Percentiles rank a stretch among this genome's conserved stretches.
Evolutionary conservation across 2,888 invertebrate genomes (phyloP).

Genomic region (Aricia artaxerxes): DNA sequence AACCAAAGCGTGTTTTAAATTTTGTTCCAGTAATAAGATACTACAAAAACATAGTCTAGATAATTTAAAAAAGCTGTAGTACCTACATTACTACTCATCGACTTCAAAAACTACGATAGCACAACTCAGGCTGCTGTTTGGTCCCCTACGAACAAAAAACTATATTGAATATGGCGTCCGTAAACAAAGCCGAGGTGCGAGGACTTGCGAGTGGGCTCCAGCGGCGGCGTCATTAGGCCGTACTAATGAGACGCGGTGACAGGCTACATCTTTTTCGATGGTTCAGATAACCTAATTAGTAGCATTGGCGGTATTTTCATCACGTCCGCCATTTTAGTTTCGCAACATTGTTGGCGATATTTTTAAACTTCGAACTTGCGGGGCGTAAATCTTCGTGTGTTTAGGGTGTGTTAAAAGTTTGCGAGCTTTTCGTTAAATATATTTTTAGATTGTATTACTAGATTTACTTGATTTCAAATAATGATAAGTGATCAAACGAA

Average conservation of each 20-base stretch:
- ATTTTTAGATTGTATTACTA: no score
- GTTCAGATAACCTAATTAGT: slow-evolving; percentile 30
- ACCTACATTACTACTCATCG: no score
- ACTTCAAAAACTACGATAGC: background rate
- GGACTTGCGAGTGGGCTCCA: slow-evolving; percentile 55
- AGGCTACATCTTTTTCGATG: slow-evolving; percentile 27
- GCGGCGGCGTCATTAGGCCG: slow-evolving; percentile 63
- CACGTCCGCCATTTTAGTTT: slow-evolving; percentile 10
- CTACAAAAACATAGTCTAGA: no score
- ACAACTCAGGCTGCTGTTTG: background rate
- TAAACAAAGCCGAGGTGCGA: slow-evolving; percentile 49
- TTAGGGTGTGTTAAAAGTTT: background rate
- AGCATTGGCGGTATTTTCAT: background rate
- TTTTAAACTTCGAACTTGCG: background rate
- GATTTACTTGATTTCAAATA: no score
- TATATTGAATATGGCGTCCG: background rate
- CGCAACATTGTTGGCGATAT: background rate
- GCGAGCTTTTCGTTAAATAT: background rate
- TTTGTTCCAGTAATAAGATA: no score
- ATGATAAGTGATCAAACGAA: no score
- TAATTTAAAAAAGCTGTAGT: no score
- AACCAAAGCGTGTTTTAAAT: no score
- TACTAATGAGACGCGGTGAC: slow-evolving; percentile 53
- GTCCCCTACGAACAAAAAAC: background rate
- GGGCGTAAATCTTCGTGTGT: background rate